Percentiles rank a stretch among this genome's conserved stretches.
Conservation (phyloP, 2,888 invertebrate genomes). For the Meiosimyza platycephala region DNA sequence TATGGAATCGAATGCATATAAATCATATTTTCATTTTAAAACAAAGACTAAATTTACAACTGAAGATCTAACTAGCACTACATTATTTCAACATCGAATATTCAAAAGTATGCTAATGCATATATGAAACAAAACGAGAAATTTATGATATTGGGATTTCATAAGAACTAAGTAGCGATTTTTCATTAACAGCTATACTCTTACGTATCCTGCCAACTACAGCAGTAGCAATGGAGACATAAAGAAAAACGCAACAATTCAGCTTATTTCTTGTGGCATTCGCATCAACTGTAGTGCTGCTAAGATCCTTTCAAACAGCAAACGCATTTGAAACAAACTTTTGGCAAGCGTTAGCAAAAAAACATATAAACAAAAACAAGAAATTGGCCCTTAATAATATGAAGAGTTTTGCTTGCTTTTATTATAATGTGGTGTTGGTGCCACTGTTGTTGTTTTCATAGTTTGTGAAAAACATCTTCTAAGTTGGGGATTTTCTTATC, state of each 20-base stretch:
- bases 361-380: neutral
- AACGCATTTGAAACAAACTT: slow-evolving; percentile 14
- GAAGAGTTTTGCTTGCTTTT: neutral
- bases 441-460: neutral
- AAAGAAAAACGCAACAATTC: neutral
- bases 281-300: slow-evolving; percentile 2
- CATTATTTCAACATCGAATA: too few species aligned
- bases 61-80: too few species aligned
- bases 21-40: too few species aligned
- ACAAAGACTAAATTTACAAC: too few species aligned
- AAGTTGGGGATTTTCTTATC: slow-evolving; percentile 55
- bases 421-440: neutral
- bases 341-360: slow-evolving; percentile 23
- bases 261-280: slow-evolving; percentile 18
- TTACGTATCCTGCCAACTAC: too few species aligned
- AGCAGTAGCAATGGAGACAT: neutral
- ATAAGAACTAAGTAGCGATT: too few species aligned
- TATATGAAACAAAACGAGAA: too few species aligned
- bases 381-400: neutral
- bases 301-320: neutral
- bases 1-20: too few species aligned
- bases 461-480: slow-evolving; percentile 10
- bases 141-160: too few species aligned
- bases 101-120: too few species aligned
- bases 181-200: too few species aligned